Percentiles rank a stretch among this genome's conserved stretches.
Conservation (phyloP, 2,888 invertebrate species). For the Cremastinae sp. region DNA sequence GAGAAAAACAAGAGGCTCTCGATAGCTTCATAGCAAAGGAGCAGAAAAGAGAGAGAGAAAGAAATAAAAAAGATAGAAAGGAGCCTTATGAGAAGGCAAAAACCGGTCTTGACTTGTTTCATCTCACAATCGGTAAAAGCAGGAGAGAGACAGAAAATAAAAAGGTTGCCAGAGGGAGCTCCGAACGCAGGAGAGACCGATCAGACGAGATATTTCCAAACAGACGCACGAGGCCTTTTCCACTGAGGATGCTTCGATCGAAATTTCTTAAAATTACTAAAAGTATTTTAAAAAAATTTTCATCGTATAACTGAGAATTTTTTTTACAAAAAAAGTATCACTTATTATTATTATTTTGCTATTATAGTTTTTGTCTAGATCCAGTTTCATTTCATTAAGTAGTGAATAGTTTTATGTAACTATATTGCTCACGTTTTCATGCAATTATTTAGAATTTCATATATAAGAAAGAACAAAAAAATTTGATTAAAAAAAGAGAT, state of each 20-base stretch:
- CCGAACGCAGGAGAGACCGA: constrained; percentile 12
- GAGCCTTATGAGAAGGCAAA: constrained; percentile 49
- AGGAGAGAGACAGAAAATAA: constrained; percentile 4
- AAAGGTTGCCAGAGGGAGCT: constrained; percentile 48
- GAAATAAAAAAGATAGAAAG: constrained; percentile 20
- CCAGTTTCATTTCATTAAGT: no score
- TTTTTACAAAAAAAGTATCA: no score
- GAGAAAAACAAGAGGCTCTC: constrained; percentile 17
- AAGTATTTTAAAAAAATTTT: no score
- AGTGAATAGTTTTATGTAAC: no score
- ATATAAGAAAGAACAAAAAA: no score
- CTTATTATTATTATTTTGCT: no score
- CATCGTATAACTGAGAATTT: no score
- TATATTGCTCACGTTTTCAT: no score
- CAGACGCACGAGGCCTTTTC: constrained; percentile 23
- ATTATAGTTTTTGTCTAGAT: no score
- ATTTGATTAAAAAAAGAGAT: no score
- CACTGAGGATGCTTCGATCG: constrained; percentile 14
- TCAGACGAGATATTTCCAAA: constrained; percentile 39
- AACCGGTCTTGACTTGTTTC: constrained; percentile 67
- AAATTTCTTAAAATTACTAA: no score
- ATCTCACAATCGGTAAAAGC: constrained; percentile 16
- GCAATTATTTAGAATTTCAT: no score
- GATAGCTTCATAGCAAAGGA: constrained; percentile 14
- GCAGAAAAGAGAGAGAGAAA: constrained; percentile 7